Evolutionary conservation across 2,113 vertebrate genomes (phyloP).

Genomic region (Macquaria ambigua): DNA sequence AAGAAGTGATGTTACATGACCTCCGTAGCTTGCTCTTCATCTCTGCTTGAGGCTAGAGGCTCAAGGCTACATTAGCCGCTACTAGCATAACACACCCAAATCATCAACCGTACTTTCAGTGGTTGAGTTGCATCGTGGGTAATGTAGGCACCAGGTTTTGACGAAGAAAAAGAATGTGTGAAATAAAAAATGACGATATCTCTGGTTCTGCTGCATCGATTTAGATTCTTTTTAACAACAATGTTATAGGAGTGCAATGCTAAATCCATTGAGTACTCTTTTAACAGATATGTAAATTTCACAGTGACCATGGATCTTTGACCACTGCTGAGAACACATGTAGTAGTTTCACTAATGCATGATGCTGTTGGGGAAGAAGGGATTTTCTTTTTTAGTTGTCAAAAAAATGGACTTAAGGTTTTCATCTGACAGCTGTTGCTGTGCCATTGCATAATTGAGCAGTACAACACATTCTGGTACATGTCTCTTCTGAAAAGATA

Average conservation of each 20-base stretch:
- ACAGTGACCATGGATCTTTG: neutral
- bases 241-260: neutral
- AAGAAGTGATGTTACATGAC: neutral
- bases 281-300: neutral
- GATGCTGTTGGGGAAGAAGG: neutral
- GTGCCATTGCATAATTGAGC: conserved; percentile 15
- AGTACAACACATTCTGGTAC: neutral
- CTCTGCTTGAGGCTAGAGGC: neutral
- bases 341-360: conserved; percentile 19
- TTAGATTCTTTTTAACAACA: neutral
- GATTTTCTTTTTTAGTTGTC: neutral
- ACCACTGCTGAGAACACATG: conserved; percentile 1
- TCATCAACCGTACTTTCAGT: neutral
- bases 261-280: neutral
- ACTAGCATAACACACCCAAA: neutral
- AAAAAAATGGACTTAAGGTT: neutral
- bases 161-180: neutral
- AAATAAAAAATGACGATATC: neutral
- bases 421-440: conserved; percentile 44
- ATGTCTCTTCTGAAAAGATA: conserved; percentile 12
- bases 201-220: neutral
- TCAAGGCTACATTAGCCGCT: neutral
- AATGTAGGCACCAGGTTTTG: neutral
- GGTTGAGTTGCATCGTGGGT: neutral
- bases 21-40: neutral